Evolutionary conservation across 2,888 invertebrate species (phyloP), one percentile per base, ranked within the genome.

Genomic region (Epistrophella euchroma): DNA sequence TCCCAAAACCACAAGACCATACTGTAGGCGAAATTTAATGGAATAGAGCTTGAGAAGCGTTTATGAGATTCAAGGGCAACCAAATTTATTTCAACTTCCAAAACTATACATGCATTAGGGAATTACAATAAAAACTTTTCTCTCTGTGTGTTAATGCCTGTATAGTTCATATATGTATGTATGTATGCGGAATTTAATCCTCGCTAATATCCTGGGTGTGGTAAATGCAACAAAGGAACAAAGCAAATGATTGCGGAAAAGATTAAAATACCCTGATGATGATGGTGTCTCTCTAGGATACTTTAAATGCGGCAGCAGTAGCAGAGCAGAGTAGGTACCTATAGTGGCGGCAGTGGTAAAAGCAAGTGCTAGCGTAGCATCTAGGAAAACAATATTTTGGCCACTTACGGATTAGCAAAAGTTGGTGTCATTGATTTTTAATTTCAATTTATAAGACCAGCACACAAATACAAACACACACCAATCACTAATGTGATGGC

Each of bases 361-460:
- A n/a, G 15, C 7, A 32, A 22, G 68, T n/a, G n/a, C 19, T 13
- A 15, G 13, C 17, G 47, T 35, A 22, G 28, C 25, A 35, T 32
- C 50, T 35, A 35, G 22, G 37, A 19, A 58, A 55, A 43, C 47
- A 15, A 40, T 62, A 80, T 77, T 86, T 85, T 52, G 85, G 70
- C 85, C 77, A 77, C 74, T 71, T 84, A 37, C 19, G 80, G 81
- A 73, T 77, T 85, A 77, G 85, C 62, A 58, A 62, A 77, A 86
- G 77, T 81, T 86, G 43, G 68, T 64, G 81, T 81, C 85, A 77
- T 81, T 86, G 85, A 86, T 86, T 81, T 86, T 86, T 73, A 86
- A 86, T 86, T 86, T 77, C 77, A 73, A 81, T 81, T 86, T 77
- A n/a, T n/a, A 70, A 77, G 73, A 60, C 47, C 66, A 35, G 47